Evolutionary conservation across 2,797 vertebrate species (phyloP).

Genomic region (Myioborus melanocephalus): DNA sequence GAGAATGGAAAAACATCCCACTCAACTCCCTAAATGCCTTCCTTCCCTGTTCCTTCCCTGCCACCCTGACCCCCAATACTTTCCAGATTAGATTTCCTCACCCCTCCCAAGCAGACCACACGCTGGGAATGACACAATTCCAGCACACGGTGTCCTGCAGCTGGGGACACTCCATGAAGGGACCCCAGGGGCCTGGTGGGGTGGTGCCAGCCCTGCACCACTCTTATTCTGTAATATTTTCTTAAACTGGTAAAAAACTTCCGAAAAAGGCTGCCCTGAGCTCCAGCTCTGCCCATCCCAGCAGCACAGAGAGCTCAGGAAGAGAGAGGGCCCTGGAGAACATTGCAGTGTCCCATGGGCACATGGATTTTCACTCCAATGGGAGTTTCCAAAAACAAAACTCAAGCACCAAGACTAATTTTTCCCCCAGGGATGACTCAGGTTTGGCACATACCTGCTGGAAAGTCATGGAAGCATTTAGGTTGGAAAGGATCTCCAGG

Average conservation of each 20-base stretch:
- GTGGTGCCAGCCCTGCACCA: background rate
- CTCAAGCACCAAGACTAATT: rapidly evolving
- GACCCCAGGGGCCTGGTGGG: rapidly evolving
- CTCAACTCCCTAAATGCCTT: background rate
- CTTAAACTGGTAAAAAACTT: too few species aligned
- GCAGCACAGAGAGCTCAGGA: background rate
- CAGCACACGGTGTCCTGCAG: background rate
- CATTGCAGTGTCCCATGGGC: rapidly evolving
- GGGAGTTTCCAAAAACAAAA: background rate
- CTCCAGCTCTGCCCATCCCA: background rate
- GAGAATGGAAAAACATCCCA: background rate
- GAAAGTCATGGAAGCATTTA: background rate
- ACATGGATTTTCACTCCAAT: too few species aligned
- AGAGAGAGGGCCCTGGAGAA: background rate
- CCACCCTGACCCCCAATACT: background rate
- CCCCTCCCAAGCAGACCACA: slow-evolving; percentile 1
- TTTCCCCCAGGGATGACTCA: rapidly evolving
- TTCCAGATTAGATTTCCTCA: background rate
- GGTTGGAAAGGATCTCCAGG: background rate
- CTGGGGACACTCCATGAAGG: background rate
- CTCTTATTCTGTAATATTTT: too few species aligned
- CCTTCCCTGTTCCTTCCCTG: background rate
- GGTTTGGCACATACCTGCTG: background rate
- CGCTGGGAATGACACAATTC: background rate
- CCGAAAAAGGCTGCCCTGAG: background rate